phyloP scores from a whole-genome alignment of 2,888 invertebrate species.

The Hecatera dysodea region DNA sequence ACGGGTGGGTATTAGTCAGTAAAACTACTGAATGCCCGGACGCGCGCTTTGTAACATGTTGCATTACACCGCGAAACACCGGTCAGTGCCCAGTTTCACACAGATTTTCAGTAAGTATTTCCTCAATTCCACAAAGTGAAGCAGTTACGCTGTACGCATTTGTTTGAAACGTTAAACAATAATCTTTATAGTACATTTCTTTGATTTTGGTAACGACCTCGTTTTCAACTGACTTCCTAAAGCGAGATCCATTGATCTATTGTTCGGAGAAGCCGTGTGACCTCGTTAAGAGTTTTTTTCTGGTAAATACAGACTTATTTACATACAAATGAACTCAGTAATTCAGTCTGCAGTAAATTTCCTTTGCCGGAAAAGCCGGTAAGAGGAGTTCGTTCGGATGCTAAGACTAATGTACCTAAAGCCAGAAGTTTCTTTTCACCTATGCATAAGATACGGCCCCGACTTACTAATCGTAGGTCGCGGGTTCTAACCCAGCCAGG shows the following conservation, averaged over 20 bases:
- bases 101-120: constrained; percentile 9
- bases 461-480: not conserved
- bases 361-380: constrained; percentile 11
- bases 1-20: no score
- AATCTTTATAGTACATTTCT: constrained; percentile 51
- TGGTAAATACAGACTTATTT: constrained; percentile 50
- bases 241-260: constrained; percentile 50
- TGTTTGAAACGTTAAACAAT: constrained; percentile 37
- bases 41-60: no score
- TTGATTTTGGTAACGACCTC: constrained; percentile 55
- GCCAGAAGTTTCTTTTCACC: not conserved
- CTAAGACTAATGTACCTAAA: not conserved
- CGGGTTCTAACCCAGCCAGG: no score
- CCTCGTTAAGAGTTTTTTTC: constrained; percentile 59
- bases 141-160: constrained; percentile 7
- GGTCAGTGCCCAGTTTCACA: no score
- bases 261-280: constrained; percentile 44
- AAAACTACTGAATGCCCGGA: no score
- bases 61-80: no score
- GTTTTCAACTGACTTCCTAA: constrained; percentile 65
- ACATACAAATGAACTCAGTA: constrained; percentile 26
- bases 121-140: constrained; percentile 25
- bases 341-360: constrained; percentile 19
- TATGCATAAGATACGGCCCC: not conserved
- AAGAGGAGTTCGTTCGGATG: not conserved